Conservation (phyloP, 2,888 invertebrate species). For the Alloplasta piceator region DNA sequence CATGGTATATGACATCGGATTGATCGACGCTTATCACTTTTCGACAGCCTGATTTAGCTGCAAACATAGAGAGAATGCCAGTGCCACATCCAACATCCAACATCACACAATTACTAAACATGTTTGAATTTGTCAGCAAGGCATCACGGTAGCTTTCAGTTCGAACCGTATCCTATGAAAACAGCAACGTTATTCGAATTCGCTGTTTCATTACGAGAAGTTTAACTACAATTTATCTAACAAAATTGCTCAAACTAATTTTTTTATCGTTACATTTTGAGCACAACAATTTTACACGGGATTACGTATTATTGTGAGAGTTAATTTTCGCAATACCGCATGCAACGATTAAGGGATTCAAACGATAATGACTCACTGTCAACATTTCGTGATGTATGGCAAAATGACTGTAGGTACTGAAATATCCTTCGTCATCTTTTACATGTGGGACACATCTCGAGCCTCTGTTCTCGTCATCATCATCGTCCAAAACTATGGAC, state of each 20-base stretch:
- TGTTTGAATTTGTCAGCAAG: conserved; percentile 89
- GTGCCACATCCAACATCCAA: conserved; percentile 99
- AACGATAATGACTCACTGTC: conserved; percentile 84
- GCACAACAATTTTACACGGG: background rate
- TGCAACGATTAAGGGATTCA: background rate
- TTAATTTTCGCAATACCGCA: conserved; percentile 1
- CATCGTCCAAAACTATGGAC: conserved; percentile 79
- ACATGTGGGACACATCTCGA: conserved; percentile 82
- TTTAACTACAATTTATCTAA: conserved; percentile 11
- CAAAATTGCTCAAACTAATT: conserved; percentile 21
- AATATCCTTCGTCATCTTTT: conserved; percentile 90
- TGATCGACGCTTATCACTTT: conserved; percentile 97
- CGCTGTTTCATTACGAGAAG: conserved; percentile 12
- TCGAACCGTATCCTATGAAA: conserved; percentile 89
- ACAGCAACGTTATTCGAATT: conserved; percentile 53
- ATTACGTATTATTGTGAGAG: background rate
- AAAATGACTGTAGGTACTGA: conserved; percentile 94
- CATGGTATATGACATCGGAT: conserved; percentile 97
- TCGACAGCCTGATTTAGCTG: conserved; percentile 96
- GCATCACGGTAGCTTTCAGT: conserved; percentile 95
- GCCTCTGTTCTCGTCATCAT: conserved; percentile 68
- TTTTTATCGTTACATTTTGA: background rate
- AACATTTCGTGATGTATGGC: conserved; percentile 98
- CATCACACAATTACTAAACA: conserved; percentile 91
- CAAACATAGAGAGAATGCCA: conserved; percentile 98